Evolutionary conservation across 2,113 vertebrate genomes (phyloP).

Genomic region (Sterrhoptilus dennistouni): DNA sequence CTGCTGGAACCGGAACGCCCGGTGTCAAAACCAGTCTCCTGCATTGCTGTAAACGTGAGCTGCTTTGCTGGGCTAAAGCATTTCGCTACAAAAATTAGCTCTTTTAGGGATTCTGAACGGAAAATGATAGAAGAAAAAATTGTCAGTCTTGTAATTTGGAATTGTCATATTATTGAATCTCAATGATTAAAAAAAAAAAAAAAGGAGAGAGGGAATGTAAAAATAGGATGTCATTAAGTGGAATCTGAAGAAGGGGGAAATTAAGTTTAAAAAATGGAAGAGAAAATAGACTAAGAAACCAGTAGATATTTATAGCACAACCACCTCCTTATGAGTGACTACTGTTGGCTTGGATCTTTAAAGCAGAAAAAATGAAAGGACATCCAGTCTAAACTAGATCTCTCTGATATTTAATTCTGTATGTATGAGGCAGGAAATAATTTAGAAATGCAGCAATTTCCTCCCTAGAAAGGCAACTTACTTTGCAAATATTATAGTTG

Average conservation of each 20-base stretch:
- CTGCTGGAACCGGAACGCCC: fast-evolving
- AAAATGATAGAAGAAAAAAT: neutral
- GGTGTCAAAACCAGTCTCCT: neutral
- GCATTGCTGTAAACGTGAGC: neutral
- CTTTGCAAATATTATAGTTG: neutral
- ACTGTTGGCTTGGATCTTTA: neutral
- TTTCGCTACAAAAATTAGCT: neutral
- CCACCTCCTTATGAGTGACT: neutral
- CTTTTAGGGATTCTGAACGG: neutral
- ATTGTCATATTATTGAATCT: neutral
- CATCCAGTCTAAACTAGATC: neutral
- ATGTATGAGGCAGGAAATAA: neutral
- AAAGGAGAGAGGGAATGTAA: neutral
- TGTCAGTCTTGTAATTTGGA: neutral
- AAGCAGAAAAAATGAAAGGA: neutral
- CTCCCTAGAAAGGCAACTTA: neutral
- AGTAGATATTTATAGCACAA: neutral
- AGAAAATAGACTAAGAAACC: neutral
- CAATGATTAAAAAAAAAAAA: neutral
- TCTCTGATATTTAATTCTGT: neutral
- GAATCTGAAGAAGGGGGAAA: neutral
- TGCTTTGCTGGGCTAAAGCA: neutral
- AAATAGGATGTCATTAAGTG: neutral
- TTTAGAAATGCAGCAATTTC: slow-evolving; percentile 28
- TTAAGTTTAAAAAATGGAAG: neutral